Percentiles rank a stretch among this genome's conserved stretches.
Conservation (phyloP, 2,888 invertebrate genomes). For the Tenthredo distinguenda region DNA sequence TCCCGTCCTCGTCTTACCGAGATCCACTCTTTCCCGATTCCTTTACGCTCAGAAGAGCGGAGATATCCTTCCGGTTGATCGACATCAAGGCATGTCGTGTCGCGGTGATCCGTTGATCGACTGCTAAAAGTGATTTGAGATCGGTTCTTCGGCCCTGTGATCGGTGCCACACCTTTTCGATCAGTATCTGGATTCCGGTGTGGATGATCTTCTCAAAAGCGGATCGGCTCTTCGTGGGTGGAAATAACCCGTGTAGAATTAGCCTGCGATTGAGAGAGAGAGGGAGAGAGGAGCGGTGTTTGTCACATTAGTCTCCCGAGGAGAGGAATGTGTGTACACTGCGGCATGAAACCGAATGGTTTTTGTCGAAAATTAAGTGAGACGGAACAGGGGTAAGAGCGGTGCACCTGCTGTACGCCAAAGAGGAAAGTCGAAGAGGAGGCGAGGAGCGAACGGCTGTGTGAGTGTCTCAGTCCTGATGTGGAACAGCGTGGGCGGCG, state of each 20-base stretch:
- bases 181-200: background rate
- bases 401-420: constrained; percentile 32
- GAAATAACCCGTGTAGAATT: background rate
- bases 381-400: constrained; percentile 3
- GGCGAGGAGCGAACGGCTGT: background rate
- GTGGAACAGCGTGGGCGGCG: constrained; percentile 11
- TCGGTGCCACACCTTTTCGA: background rate
- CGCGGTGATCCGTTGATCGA: background rate
- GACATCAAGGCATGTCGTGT: no score
- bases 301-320: background rate
- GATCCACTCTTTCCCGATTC: background rate
- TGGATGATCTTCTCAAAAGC: background rate
- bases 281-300: background rate
- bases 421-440: constrained; percentile 20
- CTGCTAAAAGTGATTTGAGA: background rate
- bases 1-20: background rate
- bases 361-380: background rate
- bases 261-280: no score
- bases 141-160: background rate
- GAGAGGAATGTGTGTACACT: background rate
- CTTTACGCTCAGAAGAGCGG: background rate
- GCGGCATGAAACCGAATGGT: background rate
- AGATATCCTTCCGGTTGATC: background rate
- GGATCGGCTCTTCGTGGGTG: background rate
- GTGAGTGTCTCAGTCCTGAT: background rate